These are phyloP conservation scores for Cottus gobio DNA, from an alignment of 2,113 vertebrate genomes.

Conservation along the genomic window DNA sequence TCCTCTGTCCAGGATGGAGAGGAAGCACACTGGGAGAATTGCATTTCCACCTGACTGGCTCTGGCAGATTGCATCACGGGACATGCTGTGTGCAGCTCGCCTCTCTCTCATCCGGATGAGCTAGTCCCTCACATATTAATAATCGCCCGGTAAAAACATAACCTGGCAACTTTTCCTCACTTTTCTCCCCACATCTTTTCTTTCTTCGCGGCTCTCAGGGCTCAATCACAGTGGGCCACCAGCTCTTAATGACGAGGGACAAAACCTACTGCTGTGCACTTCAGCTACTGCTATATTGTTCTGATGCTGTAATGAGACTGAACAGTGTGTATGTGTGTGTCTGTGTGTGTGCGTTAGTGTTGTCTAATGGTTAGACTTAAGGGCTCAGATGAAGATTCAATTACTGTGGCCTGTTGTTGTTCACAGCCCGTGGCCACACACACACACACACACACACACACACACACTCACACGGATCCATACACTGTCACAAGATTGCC, in stretches of 20 bases:
- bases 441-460: constrained; percentile 39
- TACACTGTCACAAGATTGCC: constrained; percentile 68
- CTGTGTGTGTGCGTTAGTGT: constrained; percentile 51
- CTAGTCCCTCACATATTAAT: constrained; percentile 44
- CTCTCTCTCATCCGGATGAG: constrained; percentile 13
- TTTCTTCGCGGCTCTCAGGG: constrained; percentile 43
- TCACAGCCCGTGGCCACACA: constrained; percentile 75
- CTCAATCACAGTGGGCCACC: constrained; percentile 62
- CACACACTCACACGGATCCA: constrained; percentile 47
- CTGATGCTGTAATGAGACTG: constrained; percentile 78
- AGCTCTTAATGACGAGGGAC: constrained; percentile 69
- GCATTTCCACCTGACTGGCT: constrained; percentile 63
- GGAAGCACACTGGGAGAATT: constrained; percentile 44
- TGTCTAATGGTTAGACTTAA: constrained; percentile 81
- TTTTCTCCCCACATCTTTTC: constrained; percentile 40
- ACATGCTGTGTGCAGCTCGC: constrained; percentile 17
- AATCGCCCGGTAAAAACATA: constrained; percentile 48
- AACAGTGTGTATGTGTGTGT: constrained; percentile 50
- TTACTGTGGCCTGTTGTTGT: constrained; percentile 83
- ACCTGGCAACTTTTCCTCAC: constrained; percentile 32
- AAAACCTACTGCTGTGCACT: constrained; percentile 66
- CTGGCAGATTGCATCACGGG: constrained; percentile 45
- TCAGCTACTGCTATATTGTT: constrained; percentile 54
- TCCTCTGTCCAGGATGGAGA: constrained; percentile 23
- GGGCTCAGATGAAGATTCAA: constrained; percentile 84